Base-by-base conservation (phyloP, 2,797 vertebrate genomes). In the Paguma larvata region DNA sequence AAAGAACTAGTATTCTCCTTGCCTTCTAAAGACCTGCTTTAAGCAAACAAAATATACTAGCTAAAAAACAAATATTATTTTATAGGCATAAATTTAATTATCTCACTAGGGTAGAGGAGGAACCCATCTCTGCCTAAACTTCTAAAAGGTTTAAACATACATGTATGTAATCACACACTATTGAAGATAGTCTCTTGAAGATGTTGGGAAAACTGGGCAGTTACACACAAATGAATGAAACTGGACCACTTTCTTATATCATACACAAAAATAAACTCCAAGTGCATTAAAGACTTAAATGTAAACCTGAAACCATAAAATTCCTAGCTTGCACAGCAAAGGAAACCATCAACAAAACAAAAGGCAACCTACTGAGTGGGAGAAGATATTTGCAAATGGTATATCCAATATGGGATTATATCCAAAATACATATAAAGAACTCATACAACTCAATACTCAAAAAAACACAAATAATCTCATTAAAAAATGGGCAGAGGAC, bases 141-240 rank as follows among this genome's bases (percentile, higher is more conserved):
- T 92, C n/a, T 77, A 38, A 92, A 96, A 92, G 30, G 44, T 85
- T 95, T 95, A 95, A 97, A 68, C 21, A 92, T 73, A 38, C 18
- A 56, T 3, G 2, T 34, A 10, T 67, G 15, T 77, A 32, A 46
- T 77, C 8, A 18, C 48, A 38, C 38, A 38, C 38, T 38, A 38
- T 38, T 38, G 38, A 75, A 75, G 27, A 46, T 18, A 9, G 15
- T 46, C 30, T 75, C 44, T 75, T 46, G 15, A 48, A 32, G 44
- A 75, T 75, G 27, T 44, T 75, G 73, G 41, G 27, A 30, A 46
- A 75, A 46, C 44, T 10, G 73, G 27, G 30, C 8, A 48, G 44
- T 75, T 75, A 46, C 44, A 75, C 46, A 46, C 8, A 46, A 75
- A 75, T 46, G 15, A 75, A 46, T 30, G 15, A 75, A 46, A 75